phyloP scores from a whole-genome alignment of 2,888 invertebrate genomes.

The Polyploca ridens region DNA sequence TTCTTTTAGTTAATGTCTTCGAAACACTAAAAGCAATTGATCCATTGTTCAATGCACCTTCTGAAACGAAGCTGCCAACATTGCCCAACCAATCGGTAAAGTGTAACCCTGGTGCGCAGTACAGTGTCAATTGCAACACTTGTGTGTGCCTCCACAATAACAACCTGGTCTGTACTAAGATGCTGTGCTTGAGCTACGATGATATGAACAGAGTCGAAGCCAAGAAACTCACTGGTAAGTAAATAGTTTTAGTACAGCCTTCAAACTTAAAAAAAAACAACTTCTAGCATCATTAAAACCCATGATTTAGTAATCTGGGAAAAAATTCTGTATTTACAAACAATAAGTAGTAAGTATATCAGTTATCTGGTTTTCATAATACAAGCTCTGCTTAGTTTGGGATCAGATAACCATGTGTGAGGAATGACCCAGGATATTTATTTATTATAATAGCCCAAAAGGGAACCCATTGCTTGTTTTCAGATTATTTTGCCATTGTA shows the following conservation, averaged over 20 bases:
- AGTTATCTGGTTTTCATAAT: too few species aligned
- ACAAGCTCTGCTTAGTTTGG: too few species aligned
- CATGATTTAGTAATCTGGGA: too few species aligned
- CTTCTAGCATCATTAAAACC: too few species aligned
- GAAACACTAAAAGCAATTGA: conserved; percentile 25
- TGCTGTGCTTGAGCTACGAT: conserved; percentile 56
- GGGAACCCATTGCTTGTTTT: too few species aligned
- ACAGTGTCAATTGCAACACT: conserved; percentile 61
- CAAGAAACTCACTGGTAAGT: conserved; percentile 50
- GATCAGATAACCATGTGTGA: too few species aligned
- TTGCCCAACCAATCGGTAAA: conserved; percentile 43
- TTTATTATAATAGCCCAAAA: too few species aligned
- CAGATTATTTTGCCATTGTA: too few species aligned
- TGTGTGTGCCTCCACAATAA: conserved; percentile 56
- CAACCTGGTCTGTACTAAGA: conserved; percentile 55
- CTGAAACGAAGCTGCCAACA: conserved; percentile 32
- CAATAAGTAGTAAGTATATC: too few species aligned
- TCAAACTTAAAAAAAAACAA: too few species aligned
- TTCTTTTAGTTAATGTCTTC: neutral
- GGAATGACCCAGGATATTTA: too few species aligned
- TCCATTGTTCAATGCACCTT: conserved; percentile 28
- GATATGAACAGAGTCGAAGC: conserved; percentile 53
- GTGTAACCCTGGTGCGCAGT: conserved; percentile 55
- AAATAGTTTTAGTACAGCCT: conserved; percentile 24
- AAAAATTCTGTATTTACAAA: too few species aligned